Evolutionary conservation across 2,113 vertebrate species (phyloP).

Genomic region (Serinus canaria): DNA sequence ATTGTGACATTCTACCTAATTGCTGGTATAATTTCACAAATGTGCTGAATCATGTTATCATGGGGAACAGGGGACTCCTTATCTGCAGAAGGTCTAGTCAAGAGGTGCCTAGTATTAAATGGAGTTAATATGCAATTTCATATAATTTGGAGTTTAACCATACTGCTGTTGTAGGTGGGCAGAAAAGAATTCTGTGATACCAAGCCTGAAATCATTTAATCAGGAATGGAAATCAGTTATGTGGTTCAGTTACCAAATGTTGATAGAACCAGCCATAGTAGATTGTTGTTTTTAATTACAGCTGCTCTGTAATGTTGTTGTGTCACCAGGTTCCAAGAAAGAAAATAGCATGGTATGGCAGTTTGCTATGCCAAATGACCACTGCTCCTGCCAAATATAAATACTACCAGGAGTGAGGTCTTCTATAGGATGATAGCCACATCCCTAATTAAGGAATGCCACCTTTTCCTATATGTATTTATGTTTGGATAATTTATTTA

Average conservation of each 20-base stretch:
- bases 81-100: neutral
- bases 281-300: constrained; percentile 60
- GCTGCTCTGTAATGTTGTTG: constrained; percentile 43
- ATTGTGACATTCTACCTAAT: neutral
- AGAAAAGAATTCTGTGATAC: constrained; percentile 27
- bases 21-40: neutral
- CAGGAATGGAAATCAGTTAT: constrained; percentile 68
- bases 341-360: constrained; percentile 1
- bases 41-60: neutral
- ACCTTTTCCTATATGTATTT: constrained; percentile 63
- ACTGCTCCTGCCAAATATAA: constrained; percentile 25
- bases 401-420: neutral
- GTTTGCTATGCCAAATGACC: constrained; percentile 40
- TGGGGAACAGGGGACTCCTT: neutral
- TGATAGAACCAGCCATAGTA: constrained; percentile 37
- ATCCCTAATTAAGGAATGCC: constrained; percentile 47
- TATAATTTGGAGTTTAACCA: constrained; percentile 33
- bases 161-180: constrained; percentile 3
- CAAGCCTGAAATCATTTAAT: constrained; percentile 73
- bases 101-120: constrained; percentile 29
- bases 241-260: constrained; percentile 63
- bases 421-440: neutral
- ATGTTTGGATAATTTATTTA: constrained; percentile 72
- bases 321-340: constrained; percentile 44
- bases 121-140: constrained; percentile 46